phyloP scores from a whole-genome alignment of 1,140 invertebrate species.

The Tribolium madens region DNA sequence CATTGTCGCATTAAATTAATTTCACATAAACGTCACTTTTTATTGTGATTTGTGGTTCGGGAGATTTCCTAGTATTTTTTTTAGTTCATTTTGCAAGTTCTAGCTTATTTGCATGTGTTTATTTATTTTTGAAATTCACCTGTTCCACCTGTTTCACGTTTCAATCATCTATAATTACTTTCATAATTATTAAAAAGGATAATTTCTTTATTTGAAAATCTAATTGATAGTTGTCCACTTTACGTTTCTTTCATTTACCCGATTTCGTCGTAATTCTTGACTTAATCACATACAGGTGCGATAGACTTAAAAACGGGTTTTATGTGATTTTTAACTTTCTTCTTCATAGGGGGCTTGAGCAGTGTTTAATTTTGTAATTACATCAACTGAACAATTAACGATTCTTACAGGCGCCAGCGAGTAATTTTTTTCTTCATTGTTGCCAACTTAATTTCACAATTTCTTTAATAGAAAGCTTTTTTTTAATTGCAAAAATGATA shows the following conservation, averaged over 20 bases:
- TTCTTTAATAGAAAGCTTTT: too few relatives aligned
- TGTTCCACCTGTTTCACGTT: conserved; percentile 8
- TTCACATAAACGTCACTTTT: conserved; percentile 3
- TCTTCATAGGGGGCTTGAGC: too few relatives aligned
- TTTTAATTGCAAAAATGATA: too few relatives aligned
- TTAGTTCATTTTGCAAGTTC: neutral
- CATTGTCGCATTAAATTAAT: conserved; percentile 17
- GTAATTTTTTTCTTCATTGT: too few relatives aligned
- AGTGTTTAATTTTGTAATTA: too few relatives aligned
- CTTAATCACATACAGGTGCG: conserved; percentile 1
- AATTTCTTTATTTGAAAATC: conserved; percentile 2
- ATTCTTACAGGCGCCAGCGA: too few relatives aligned
- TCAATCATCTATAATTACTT: neutral
- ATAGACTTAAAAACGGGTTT: neutral
- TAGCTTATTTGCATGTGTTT: neutral
- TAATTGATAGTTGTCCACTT: conserved; percentile 1
- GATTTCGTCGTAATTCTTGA: neutral
- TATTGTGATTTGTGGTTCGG: conserved; percentile 9
- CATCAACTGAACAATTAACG: too few relatives aligned
- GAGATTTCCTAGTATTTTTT: neutral
- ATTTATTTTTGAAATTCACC: conserved; percentile 10
- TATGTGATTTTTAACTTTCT: neutral
- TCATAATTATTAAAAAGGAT: neutral
- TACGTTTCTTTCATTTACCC: neutral
- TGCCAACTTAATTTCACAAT: too few relatives aligned